Evolutionary conservation across 1,140 invertebrate genomes (phyloP).

Genomic region (Philotrypesis tridentata): DNA sequence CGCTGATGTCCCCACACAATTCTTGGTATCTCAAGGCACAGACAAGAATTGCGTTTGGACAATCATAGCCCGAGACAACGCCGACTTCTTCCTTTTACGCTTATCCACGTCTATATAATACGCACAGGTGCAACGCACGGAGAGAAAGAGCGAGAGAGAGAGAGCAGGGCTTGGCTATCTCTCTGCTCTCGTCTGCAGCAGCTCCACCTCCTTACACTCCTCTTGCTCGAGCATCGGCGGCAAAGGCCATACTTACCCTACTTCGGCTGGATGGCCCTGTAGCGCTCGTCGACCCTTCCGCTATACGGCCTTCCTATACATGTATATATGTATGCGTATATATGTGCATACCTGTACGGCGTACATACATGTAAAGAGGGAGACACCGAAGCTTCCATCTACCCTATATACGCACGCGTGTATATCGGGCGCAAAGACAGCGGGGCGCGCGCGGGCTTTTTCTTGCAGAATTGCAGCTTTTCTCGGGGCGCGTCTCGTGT

Average conservation of each 20-base stretch:
- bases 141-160: conserved; percentile 5
- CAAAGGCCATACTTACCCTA: conserved; percentile 37
- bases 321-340: background rate
- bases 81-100: background rate
- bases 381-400: background rate
- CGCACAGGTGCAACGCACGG: background rate
- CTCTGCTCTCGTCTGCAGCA: no score
- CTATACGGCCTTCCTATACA: no score
- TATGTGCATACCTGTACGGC: no score
- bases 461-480: conserved; percentile 46
- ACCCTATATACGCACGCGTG: background rate
- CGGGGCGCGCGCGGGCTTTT: no score
- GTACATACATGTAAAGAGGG: background rate
- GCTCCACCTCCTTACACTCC: no score
- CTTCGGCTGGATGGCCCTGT: conserved; percentile 33
- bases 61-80: conserved; percentile 73
- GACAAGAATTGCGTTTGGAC: conserved; percentile 76
- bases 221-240: background rate
- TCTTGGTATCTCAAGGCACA: conserved; percentile 69
- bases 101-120: no score
- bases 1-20: conserved; percentile 75
- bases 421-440: background rate
- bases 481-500: background rate
- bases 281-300: conserved; percentile 30
- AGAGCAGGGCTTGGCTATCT: no score